phyloP scores from a whole-genome alignment of 2,113 vertebrate species.

The Jaculus jaculus region DNA sequence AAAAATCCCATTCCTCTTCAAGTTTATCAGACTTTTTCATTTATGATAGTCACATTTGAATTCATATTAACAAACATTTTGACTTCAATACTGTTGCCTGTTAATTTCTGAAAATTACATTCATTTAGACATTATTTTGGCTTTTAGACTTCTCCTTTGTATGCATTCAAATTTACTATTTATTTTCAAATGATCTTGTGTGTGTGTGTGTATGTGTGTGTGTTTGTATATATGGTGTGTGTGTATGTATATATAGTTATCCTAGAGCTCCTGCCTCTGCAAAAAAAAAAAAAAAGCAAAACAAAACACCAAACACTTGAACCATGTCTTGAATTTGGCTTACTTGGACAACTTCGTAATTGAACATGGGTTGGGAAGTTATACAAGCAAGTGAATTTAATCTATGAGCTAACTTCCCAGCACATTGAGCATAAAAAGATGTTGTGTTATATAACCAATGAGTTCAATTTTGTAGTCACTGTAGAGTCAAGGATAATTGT shows the following conservation, averaged over 20 bases:
- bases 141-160: constrained; percentile 9
- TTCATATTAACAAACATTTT: constrained; percentile 12
- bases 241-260: too few relatives aligned
- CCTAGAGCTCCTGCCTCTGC: too few relatives aligned
- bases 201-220: too few relatives aligned
- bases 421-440: not conserved
- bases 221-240: too few relatives aligned
- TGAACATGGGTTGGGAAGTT: too few relatives aligned
- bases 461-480: not conserved
- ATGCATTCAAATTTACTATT: not conserved
- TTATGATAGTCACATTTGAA: not conserved
- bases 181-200: constrained; percentile 9
- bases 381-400: too few relatives aligned
- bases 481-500: not conserved
- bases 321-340: too few relatives aligned
- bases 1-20: not conserved
- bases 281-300: too few relatives aligned
- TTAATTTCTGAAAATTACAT: not conserved
- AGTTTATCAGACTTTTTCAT: not conserved
- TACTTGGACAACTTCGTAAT: too few relatives aligned
- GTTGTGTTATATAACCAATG: not conserved
- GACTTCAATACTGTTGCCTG: not conserved
- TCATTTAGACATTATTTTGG: not conserved
- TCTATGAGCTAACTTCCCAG: too few relatives aligned
- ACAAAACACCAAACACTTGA: too few relatives aligned